These are phyloP conservation scores for Forbesichthys agassizii DNA, from an alignment of 2,113 vertebrate species.

Conservation along the genomic window DNA sequence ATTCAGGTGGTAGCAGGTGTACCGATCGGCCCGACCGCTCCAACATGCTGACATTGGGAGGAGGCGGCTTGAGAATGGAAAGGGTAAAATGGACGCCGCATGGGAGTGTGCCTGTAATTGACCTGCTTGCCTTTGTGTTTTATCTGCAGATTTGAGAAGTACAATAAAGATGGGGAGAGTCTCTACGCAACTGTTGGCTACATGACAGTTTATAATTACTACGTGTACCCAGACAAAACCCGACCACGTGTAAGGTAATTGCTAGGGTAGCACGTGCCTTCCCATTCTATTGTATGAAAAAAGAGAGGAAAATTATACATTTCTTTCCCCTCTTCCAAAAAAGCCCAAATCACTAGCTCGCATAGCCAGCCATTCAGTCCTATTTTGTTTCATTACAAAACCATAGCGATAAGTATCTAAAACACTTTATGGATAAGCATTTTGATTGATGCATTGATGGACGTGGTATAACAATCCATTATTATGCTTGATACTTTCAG, in stretches of 20 bases:
- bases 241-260: constrained; percentile 99
- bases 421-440: constrained; percentile 73
- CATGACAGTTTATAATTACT: constrained; percentile 99
- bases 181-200: constrained; percentile 99
- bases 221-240: constrained; percentile 99
- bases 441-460: constrained; percentile 70
- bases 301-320: constrained; percentile 83
- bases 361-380: constrained; percentile 72
- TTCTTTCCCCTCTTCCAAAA: constrained; percentile 77
- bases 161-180: constrained; percentile 99
- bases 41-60: constrained; percentile 88
- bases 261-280: constrained; percentile 92
- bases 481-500: constrained; percentile 53
- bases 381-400: constrained; percentile 70
- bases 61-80: constrained; percentile 85
- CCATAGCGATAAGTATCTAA: constrained; percentile 72
- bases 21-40: constrained; percentile 90
- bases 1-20: constrained; percentile 99
- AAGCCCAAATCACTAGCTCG: constrained; percentile 79
- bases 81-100: constrained; percentile 91
- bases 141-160: constrained; percentile 99
- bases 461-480: constrained; percentile 57
- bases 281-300: constrained; percentile 81
- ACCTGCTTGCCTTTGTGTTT: constrained; percentile 99
- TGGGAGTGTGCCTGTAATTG: constrained; percentile 98